Base-by-base conservation (phyloP, 1,140 invertebrate species). In the Pachyrhynchus sulphureomaculatus region DNA sequence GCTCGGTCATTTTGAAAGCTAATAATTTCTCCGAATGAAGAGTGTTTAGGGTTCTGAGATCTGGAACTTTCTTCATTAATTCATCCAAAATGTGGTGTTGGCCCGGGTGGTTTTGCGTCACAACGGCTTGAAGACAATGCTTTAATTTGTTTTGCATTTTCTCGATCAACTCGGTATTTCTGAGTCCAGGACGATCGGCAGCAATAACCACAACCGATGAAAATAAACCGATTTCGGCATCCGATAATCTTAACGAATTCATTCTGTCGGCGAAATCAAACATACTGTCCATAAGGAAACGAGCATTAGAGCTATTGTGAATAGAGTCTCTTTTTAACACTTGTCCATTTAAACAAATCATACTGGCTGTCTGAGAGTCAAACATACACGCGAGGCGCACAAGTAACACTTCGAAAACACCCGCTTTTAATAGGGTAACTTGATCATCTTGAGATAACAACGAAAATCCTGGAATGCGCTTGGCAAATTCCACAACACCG, bases 401-500 rank as follows among this genome's bases (percentile, higher is more conserved):
- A 61, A 96, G 88, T 4, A 97, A 79, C 39, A 95, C 93, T 79
- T 96, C 94, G 75, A 96, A 96, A 8, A 96, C 91, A 17, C 93
- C 93, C 52, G 93, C 95, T 80, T 98, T 98, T 53, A 99, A 83
- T 23, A 99, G 81, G 52, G 93, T 96, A 67, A 99, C 94, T 80
- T 98, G 95, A 76, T 99, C 96, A 71, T 97, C 95, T 79, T 97
- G 93, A 17, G 94, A 88, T 47, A 99, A 84, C 54, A 95, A 82
- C 65, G 90, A 86, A 81, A 99, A 99, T 49, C 96, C 96, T 58
- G 96, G 96, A 67, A 99, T 95, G 65, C 93, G 87, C 75, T 97
- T 97, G 66, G 96, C 96, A 77, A 98, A 99, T 74, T 96, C 94
- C 39, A 99, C 95, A 2, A 98, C 95, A 44, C 95, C 95, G 68